phyloP scores from a whole-genome alignment of 2,797 vertebrate genomes.

The Cynodonichthys magdalenae region DNA sequence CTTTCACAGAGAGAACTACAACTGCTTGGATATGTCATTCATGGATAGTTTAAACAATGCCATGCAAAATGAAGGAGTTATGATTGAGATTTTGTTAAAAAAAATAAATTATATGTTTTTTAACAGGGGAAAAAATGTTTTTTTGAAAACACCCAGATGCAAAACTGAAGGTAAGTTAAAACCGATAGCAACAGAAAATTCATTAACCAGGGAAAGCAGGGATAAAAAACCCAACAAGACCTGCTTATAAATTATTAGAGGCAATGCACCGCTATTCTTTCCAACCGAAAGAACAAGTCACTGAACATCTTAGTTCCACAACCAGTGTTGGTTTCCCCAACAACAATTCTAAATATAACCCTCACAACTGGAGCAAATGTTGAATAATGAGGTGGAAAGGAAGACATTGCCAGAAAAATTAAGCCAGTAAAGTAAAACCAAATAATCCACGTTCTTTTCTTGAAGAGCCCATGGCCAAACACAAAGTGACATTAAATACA shows the following conservation, averaged over 20 bases:
- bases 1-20: not conserved
- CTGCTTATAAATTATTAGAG: conserved; percentile 1
- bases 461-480: conserved; percentile 8
- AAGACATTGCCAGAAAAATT: conserved; percentile 23
- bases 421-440: conserved; percentile 21
- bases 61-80: not conserved
- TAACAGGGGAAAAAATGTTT: not conserved
- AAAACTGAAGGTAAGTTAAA: conserved; percentile 5
- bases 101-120: not conserved
- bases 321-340: conserved; percentile 61
- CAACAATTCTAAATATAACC: conserved; percentile 72
- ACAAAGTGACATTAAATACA: conserved; percentile 10
- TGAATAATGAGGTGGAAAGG: conserved; percentile 69
- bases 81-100: not conserved
- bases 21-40: not conserved
- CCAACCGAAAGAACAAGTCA: conserved; percentile 17
- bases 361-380: conserved; percentile 71
- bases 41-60: not conserved
- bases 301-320: conserved; percentile 36
- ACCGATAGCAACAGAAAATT: not conserved
- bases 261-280: conserved; percentile 9
- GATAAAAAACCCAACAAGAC: conserved; percentile 3
- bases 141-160: conserved; percentile 12
- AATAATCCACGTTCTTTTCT: conserved; percentile 21
- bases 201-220: conserved; percentile 4